These are phyloP conservation scores for Saturnia pavonia DNA, from an alignment of 2,888 invertebrate species.

Conservation along the genomic window DNA sequence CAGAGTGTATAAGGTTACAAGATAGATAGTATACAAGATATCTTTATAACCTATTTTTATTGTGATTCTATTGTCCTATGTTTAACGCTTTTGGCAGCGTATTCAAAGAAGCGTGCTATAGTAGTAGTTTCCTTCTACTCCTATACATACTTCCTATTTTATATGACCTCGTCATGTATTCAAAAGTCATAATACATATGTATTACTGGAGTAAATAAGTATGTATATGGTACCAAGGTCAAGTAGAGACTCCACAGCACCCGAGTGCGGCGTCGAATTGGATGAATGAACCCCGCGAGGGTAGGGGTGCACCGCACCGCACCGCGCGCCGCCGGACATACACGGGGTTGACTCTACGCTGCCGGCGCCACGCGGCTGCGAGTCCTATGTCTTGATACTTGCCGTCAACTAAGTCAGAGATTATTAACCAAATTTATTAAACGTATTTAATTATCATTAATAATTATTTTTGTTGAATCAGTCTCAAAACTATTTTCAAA, in stretches of 20 bases:
- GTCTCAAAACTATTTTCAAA: neutral
- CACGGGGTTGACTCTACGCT: conserved; percentile 42
- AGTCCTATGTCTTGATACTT: conserved; percentile 44
- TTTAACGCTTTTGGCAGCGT: too few relatives aligned
- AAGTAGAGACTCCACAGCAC: conserved; percentile 13
- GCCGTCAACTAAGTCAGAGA: neutral
- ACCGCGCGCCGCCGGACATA: conserved; percentile 37
- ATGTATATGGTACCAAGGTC: conserved; percentile 13
- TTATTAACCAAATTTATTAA: too few relatives aligned
- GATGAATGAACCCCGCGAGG: conserved; percentile 15
- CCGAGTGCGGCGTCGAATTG: conserved; percentile 4
- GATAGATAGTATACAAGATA: too few relatives aligned
- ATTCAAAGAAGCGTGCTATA: too few relatives aligned
- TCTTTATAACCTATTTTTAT: too few relatives aligned
- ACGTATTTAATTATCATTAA: neutral
- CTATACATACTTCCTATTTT: too few relatives aligned
- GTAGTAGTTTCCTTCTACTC: too few relatives aligned
- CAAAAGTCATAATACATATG: too few relatives aligned
- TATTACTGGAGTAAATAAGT: neutral
- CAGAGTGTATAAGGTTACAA: too few relatives aligned
- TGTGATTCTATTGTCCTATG: too few relatives aligned
- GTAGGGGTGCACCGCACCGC: conserved; percentile 18
- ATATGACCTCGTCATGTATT: too few relatives aligned
- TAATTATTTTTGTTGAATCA: neutral
- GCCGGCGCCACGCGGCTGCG: neutral